Percentiles rank a stretch among this genome's conserved stretches.
Conservation (phyloP, 2,888 invertebrate species). For the Actias luna region DNA sequence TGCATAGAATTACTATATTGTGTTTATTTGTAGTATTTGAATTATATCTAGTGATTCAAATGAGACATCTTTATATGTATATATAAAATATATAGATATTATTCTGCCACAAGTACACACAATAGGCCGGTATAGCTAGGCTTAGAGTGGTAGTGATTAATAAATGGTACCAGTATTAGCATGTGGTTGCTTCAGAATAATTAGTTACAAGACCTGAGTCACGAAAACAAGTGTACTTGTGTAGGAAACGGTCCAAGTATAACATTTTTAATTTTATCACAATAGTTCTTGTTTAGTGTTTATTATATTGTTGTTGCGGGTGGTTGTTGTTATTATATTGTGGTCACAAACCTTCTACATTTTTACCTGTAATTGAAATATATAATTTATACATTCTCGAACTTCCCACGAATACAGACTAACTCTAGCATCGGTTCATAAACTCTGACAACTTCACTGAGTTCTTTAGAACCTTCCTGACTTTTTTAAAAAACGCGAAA, state of each 20-base stretch:
- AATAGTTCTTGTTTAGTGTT: neutral
- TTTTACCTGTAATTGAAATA: too few relatives aligned
- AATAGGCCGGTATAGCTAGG: constrained; percentile 41
- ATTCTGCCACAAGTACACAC: constrained; percentile 25
- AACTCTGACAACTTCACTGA: too few relatives aligned
- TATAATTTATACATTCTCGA: too few relatives aligned
- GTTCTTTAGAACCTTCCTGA: too few relatives aligned
- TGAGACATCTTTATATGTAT: neutral
- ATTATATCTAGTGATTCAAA: neutral
- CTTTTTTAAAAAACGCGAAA: too few relatives aligned
- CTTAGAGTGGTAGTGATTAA: constrained; percentile 41
- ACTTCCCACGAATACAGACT: too few relatives aligned
- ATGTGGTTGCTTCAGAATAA: constrained; percentile 45
- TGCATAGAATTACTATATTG: neutral
- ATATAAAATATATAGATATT: neutral
- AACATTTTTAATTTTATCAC: neutral
- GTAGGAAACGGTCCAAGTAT: neutral
- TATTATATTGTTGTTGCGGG: neutral
- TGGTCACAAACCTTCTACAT: too few relatives aligned
- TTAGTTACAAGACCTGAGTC: constrained; percentile 61
- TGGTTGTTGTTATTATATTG: too few relatives aligned
- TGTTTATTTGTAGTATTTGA: neutral
- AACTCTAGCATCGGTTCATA: too few relatives aligned
- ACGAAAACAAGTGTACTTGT: constrained; percentile 35
- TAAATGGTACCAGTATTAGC: constrained; percentile 43